Base-by-base conservation (phyloP, 2,113 vertebrate genomes). In the Gracilinanus agilis region DNA sequence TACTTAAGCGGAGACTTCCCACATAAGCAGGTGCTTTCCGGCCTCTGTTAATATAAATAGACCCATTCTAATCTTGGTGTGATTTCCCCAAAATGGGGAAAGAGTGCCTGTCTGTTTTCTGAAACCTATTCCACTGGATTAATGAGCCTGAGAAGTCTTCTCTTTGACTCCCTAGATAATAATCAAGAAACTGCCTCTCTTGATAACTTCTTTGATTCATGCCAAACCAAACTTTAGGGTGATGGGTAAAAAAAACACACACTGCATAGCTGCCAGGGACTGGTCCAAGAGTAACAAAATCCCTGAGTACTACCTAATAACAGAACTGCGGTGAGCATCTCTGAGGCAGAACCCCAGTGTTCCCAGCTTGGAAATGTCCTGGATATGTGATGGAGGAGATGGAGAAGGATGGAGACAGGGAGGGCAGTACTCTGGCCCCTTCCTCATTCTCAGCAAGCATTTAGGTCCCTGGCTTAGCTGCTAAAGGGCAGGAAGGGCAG, bases 131-230 rank as follows among this genome's bases (percentile, higher is more conserved):
- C 93, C 9, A 21, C 90, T 88, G 19, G 13, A 83, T 49, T 27
- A n/a, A 24, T 19, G 13, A 92, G 40, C 89, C 34, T 27, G n/a
- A 88, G 92, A 94, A 91, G 44, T 58, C 95, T n/a, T 55, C 90
- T 53, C 67, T 25, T 29, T 13, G 19, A 54, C 90, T 89, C n/a
- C 88, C 1, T 53, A 58, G 54, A 29, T 54, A 0, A 34, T 29
- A 44, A 0, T 13, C 53, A 94, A 94, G 75, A 91, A 8, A 24
- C 44, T 54, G 89, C 49, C 55, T 92, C 61, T 24, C 11, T 44
- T n/a, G 16, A 1, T 13, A 90, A 55, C 90, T 89, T 94, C 90
- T 88, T 21, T 53, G 89, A 0, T 55, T 58, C 44, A n/a, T 91
- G 44, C 83, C 90, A 53, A 61, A 61, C 56, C 34, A 40, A 10